Evolutionary conservation across 1,140 invertebrate species (phyloP), one percentile per base, ranked within the genome.

Genomic region (Polyergus mexicanus): DNA sequence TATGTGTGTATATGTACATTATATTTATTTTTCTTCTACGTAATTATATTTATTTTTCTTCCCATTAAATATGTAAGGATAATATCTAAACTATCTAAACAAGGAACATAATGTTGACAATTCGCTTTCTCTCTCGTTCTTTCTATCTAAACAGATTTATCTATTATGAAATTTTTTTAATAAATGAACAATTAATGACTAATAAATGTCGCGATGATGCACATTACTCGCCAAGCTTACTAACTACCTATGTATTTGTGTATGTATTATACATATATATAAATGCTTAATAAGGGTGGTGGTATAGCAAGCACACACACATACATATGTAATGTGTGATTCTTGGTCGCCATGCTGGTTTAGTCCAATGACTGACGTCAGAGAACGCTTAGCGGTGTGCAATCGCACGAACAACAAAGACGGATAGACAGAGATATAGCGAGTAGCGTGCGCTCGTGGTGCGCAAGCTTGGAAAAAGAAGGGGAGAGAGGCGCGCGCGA

Each of bases 311-410:
- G 22, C 32, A 51, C 10, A 22, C 10, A 22, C 25, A 44, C 13
- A 22, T 28, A 22, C 38, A 38, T 4, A 68, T 44, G 19, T 28
- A 47, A 4, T 41, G 35, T 63, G 44, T 10, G 22, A n/a, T 47
- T 13, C 4, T 8, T 13, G 62, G 83, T 51, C 86, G 86, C 88
- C 83, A 90, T 88, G 25, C 86, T 83, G 84, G 71, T 86, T 84
- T 60, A 88, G 58, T 60, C 65, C 56, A 88, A 54, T 19, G 47
- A 60, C 60, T 88, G 86, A 91, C 90, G 90, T 86, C 81, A 90
- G 71, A 63, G 71, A 56, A 51, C 32, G 51, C 51, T 25, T 87
- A 75, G 72, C 38, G 66, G 76, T 84, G 80, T 86, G 74, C 66
- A 80, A 60, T 89, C 77, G 47, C 22, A 47, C 41, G 66, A 65